phyloP scores from a whole-genome alignment of 2,888 invertebrate species.

The Leptopilina myrica region DNA sequence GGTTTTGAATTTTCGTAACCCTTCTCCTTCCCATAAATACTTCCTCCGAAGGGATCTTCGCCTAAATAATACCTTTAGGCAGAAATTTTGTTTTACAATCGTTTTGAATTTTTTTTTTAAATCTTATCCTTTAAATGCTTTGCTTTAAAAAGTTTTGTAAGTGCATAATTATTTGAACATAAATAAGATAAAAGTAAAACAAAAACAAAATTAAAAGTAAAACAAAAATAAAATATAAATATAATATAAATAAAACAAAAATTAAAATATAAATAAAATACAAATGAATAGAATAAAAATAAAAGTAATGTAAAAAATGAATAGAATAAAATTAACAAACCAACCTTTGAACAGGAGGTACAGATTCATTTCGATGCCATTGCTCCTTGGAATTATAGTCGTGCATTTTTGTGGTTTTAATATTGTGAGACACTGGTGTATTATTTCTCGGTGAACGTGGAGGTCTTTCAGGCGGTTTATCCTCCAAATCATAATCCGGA shows the following conservation, averaged over 20 bases:
- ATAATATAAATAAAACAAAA: no score
- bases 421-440: constrained; percentile 32
- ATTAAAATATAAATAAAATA: no score
- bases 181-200: no score
- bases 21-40: constrained; percentile 90
- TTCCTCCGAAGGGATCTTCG: constrained; percentile 90
- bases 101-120: no score
- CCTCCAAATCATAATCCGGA: constrained; percentile 67
- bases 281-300: no score
- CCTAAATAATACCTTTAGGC: constrained; percentile 86
- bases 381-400: constrained; percentile 56
- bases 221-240: no score
- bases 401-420: constrained; percentile 60
- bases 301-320: neutral
- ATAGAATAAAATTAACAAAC: neutral
- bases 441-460: constrained; percentile 62
- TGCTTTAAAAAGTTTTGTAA: no score
- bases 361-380: constrained; percentile 66
- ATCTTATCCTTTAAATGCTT: no score
- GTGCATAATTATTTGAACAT: no score
- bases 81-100: neutral
- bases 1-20: constrained; percentile 81
- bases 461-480: constrained; percentile 69
- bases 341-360: constrained; percentile 80
- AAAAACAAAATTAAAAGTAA: no score